Conservation (phyloP, 2,888 invertebrate species). For the Perizoma affinitatum region DNA sequence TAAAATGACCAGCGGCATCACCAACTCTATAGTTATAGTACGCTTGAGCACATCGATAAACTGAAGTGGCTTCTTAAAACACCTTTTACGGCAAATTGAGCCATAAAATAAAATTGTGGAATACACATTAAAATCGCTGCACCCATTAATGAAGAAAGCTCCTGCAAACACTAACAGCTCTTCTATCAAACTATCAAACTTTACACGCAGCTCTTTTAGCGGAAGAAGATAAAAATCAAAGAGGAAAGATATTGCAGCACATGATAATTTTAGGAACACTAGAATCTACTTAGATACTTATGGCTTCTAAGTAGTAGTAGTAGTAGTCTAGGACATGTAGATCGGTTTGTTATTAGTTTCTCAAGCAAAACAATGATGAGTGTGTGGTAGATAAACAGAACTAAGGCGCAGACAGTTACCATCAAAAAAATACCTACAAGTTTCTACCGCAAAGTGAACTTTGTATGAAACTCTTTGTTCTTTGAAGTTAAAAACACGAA, state of each 20-base stretch:
- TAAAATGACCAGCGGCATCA: neutral
- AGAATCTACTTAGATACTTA: no score
- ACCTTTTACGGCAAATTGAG: slow-evolving; percentile 25
- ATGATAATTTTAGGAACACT: no score
- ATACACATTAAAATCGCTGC: slow-evolving; percentile 12
- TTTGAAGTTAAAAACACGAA: no score
- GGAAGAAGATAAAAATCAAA: slow-evolving; percentile 2
- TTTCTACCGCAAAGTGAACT: no score
- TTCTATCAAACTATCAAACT: slow-evolving; percentile 18
- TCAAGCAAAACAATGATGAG: no score
- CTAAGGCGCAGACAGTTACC: no score
- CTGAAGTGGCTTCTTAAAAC: slow-evolving; percentile 11
- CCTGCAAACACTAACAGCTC: slow-evolving; percentile 12
- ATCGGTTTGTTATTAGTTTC: no score
- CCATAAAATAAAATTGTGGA: slow-evolving; percentile 22
- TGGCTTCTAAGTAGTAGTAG: no score
- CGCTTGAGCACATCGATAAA: slow-evolving; percentile 10
- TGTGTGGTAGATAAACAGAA: no score
- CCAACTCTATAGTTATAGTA: slow-evolving; percentile 9
- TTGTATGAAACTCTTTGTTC: no score
- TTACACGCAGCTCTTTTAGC: slow-evolving; percentile 10
- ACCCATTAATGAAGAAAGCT: slow-evolving; percentile 17
- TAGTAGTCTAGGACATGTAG: no score
- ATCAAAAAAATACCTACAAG: no score
- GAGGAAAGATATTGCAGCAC: neutral